Percentiles rank a stretch among this genome's conserved stretches.
Conservation (phyloP, 2,797 vertebrate genomes). For the Geotria australis region DNA sequence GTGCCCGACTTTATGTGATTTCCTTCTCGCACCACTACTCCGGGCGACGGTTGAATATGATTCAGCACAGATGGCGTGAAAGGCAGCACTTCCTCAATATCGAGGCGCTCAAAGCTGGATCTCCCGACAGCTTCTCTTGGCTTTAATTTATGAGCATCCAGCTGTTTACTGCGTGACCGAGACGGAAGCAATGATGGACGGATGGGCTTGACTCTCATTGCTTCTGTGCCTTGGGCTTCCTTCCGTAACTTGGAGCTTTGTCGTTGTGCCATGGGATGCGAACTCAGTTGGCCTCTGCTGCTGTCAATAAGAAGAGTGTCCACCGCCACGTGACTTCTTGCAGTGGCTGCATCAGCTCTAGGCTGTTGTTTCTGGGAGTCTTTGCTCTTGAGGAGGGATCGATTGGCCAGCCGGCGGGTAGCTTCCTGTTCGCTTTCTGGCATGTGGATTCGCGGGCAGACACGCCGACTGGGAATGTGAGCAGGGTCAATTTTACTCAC, state of each 20-base stretch:
- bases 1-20: background rate
- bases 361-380: too few species aligned
- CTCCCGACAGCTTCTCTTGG: too few species aligned
- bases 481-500: conserved; percentile 4
- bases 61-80: conserved; percentile 3
- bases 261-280: too few species aligned
- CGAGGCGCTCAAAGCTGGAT: too few species aligned
- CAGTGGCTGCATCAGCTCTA: too few species aligned
- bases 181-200: fast-evolving
- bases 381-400: too few species aligned
- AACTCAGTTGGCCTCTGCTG: too few species aligned
- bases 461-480: conserved; percentile 5
- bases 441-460: conserved; percentile 13
- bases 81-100: too few species aligned
- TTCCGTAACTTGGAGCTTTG: too few species aligned
- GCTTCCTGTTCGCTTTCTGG: conserved; percentile 1
- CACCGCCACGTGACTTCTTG: too few species aligned
- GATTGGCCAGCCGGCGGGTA: background rate
- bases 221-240: conserved; percentile 3
- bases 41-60: conserved; percentile 9
- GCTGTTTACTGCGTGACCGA: background rate
- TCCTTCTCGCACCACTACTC: conserved; percentile 11
- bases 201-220: background rate
- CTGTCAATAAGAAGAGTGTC: too few species aligned
- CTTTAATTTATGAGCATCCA: background rate